A percentile compares a stretch with the other conserved stretches of the same genome.
phyloP scores from a whole-genome alignment of 1,140 invertebrate species.

The Gryllus bimaculatus region DNA sequence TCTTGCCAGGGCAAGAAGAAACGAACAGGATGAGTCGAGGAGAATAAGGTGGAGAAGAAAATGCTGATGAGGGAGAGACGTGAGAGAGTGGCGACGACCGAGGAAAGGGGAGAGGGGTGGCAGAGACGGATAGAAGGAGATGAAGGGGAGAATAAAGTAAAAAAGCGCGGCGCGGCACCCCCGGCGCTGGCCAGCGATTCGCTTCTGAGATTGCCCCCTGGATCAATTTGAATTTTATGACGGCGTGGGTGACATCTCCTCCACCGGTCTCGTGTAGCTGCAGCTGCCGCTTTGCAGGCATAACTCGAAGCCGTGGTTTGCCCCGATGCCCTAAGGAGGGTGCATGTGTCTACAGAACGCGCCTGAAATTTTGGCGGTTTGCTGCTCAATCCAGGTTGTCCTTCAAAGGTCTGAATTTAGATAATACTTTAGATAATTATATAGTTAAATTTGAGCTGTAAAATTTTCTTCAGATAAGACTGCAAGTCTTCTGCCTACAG shows the following conservation, averaged over 20 bases:
- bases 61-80: background rate
- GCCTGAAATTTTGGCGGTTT: background rate
- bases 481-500: no score
- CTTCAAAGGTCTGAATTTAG: background rate
- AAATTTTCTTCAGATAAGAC: no score
- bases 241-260: background rate
- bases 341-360: background rate
- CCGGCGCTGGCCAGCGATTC: background rate
- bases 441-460: background rate
- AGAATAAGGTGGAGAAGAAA: background rate
- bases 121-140: no score
- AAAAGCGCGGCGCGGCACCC: background rate
- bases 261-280: background rate
- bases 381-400: background rate
- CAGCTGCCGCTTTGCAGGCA: background rate
- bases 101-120: no score
- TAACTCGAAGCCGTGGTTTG: background rate
- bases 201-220: background rate
- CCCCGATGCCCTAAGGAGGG: background rate
- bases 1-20: no score
- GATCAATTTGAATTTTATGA: slow-evolving; percentile 2
- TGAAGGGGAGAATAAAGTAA: background rate
- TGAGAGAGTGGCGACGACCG: no score
- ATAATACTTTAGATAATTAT: background rate
- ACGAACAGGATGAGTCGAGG: no score